phyloP scores from a whole-genome alignment of 2,888 invertebrate genomes.

The Villa cingulata region DNA sequence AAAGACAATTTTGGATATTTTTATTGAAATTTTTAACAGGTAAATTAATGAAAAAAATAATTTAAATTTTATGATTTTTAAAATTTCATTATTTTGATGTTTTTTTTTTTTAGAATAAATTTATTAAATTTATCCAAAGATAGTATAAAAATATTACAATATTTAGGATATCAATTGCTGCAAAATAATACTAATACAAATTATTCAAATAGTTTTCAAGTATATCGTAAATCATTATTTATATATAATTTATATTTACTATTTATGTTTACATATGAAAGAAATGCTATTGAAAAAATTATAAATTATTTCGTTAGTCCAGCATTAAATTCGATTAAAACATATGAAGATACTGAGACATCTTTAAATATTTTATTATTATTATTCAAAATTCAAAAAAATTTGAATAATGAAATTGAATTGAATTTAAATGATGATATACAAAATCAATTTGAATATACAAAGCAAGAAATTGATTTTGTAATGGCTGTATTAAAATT shows the following conservation, averaged over 20 bases:
- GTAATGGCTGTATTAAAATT: background rate
- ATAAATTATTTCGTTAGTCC: background rate
- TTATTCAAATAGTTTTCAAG: background rate
- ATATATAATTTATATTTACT: background rate
- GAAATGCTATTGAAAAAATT: background rate
- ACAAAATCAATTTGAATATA: background rate
- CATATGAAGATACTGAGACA: slow-evolving; percentile 6
- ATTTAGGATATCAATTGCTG: background rate
- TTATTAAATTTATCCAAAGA: background rate
- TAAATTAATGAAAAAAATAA: no score
- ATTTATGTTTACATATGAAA: background rate
- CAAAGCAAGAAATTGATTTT: slow-evolving; percentile 2
- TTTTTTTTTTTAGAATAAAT: background rate
- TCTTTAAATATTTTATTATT: slow-evolving; percentile 5
- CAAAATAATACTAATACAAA: background rate
- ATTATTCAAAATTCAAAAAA: background rate
- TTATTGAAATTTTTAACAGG: background rate
- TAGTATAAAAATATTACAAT: background rate
- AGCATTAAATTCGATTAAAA: background rate
- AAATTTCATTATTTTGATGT: background rate
- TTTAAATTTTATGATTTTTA: no score
- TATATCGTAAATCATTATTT: background rate
- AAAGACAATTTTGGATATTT: background rate
- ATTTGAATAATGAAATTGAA: background rate
- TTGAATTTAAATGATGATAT: background rate